Percentiles rank a stretch among this genome's conserved stretches.
phyloP scores from a whole-genome alignment of 2,797 vertebrate species.

The Chrysocyon brachyurus region DNA sequence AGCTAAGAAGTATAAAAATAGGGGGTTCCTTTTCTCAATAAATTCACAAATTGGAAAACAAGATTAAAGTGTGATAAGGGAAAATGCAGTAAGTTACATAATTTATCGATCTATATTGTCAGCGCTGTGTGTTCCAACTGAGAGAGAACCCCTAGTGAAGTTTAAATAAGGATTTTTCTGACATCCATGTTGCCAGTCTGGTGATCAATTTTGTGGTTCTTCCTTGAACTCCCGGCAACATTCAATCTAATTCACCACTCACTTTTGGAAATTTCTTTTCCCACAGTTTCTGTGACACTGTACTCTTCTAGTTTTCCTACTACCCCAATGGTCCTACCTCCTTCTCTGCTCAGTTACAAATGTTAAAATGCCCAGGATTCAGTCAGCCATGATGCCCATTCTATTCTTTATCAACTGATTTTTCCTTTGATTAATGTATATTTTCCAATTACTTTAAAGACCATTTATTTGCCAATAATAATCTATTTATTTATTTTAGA shows the following conservation, averaged over 20 bases:
- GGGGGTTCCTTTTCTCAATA: not conserved
- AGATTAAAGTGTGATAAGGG: not conserved
- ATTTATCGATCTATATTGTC: not conserved
- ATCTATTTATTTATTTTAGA: not conserved
- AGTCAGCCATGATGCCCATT: not conserved
- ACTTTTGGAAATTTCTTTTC: conserved; percentile 11
- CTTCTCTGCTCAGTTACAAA: not conserved
- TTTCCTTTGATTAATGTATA: not conserved
- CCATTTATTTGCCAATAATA: not conserved
- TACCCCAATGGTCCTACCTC: not conserved
- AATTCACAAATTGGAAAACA: not conserved
- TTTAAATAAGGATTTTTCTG: conserved; percentile 2
- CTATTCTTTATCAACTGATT: not conserved
- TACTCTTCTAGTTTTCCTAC: not conserved
- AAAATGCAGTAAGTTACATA: conserved; percentile 19
- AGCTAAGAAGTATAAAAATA: conserved; percentile 21
- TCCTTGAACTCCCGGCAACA: not conserved
- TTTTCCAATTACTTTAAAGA: not conserved
- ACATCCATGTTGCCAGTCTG: conserved; percentile 9
- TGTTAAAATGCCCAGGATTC: not conserved
- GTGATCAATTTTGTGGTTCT: conserved; percentile 13
- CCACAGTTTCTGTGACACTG: not conserved
- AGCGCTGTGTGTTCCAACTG: not conserved
- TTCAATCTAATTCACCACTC: not conserved
- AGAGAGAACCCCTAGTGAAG: not conserved